phyloP scores from a whole-genome alignment of 2,797 vertebrate species.

The Enteromius treurensis region DNA sequence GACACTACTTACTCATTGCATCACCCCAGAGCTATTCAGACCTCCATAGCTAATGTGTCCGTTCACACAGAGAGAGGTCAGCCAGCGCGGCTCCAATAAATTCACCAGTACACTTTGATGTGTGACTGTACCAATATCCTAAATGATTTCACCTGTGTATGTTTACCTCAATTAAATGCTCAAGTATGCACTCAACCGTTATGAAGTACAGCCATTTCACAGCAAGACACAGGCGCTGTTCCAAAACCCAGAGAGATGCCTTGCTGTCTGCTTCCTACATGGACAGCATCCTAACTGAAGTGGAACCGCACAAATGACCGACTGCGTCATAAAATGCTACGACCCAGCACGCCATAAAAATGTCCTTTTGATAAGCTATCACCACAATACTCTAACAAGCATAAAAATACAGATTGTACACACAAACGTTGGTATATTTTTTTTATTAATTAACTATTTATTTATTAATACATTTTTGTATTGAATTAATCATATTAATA shows the following conservation, averaged over 20 bases:
- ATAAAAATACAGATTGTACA: background rate
- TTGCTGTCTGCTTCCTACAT: conserved; percentile 9
- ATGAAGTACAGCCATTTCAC: conserved; percentile 25
- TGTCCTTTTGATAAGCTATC: background rate
- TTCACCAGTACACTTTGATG: conserved; percentile 29
- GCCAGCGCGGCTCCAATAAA: conserved; percentile 34
- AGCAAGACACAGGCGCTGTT: conserved; percentile 6
- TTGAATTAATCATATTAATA: background rate
- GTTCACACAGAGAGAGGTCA: conserved; percentile 48
- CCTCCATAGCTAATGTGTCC: conserved; percentile 46
- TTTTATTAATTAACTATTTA: background rate
- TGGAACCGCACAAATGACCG: background rate
- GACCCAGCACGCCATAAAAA: background rate
- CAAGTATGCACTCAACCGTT: conserved; percentile 22
- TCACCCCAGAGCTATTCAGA: conserved; percentile 54
- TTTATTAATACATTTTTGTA: background rate
- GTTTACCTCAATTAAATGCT: conserved; percentile 14
- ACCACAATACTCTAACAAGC: background rate
- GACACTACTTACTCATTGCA: conserved; percentile 55
- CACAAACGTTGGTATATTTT: background rate
- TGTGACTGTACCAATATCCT: conserved; percentile 17
- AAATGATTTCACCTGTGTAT: conserved; percentile 6
- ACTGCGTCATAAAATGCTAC: background rate
- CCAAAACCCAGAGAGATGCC: background rate
- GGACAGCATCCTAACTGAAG: conserved; percentile 1